Conservation (phyloP, 2,888 invertebrate species). For the Drosophila putrida region DNA sequence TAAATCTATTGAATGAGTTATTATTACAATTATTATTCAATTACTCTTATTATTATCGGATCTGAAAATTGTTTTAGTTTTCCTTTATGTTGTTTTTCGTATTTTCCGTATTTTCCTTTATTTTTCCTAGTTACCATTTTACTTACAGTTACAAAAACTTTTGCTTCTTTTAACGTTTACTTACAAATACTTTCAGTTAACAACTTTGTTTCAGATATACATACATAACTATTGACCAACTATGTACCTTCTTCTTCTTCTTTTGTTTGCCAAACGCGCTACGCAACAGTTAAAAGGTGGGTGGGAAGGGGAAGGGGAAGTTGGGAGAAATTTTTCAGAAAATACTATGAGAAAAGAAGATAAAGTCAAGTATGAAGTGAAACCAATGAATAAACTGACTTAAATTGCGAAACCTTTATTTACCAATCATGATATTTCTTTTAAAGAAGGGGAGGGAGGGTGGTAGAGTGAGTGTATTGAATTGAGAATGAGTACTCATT, state of each 20-base stretch:
- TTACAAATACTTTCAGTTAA: slow-evolving; percentile 75
- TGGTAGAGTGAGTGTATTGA: background rate
- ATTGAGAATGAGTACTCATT: slow-evolving; percentile 12
- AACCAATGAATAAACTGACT: slow-evolving; percentile 45
- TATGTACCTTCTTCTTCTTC: slow-evolving; percentile 32
- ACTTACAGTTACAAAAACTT: slow-evolving; percentile 61
- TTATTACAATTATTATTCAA: slow-evolving; percentile 39
- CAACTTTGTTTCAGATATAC: slow-evolving; percentile 66
- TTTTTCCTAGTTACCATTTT: slow-evolving; percentile 42
- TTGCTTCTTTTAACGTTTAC: slow-evolving; percentile 60
- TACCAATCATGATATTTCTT: slow-evolving; percentile 13
- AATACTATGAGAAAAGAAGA: slow-evolving; percentile 5
- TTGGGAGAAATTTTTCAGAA: background rate
- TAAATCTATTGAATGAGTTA: slow-evolving; percentile 41
- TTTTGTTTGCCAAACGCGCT: slow-evolving; percentile 34
- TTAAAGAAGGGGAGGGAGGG: background rate
- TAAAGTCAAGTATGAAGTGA: slow-evolving; percentile 29
- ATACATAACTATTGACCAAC: slow-evolving; percentile 63
- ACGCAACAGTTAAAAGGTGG: slow-evolving; percentile 9
- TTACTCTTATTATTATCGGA: slow-evolving; percentile 34
- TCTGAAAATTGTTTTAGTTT: slow-evolving; percentile 36
- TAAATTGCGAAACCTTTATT: slow-evolving; percentile 49
- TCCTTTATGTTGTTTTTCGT: slow-evolving; percentile 9
- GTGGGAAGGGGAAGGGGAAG: too few species aligned
- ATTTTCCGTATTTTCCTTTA: background rate